Percentiles rank a stretch among this genome's conserved stretches.
phyloP scores from a whole-genome alignment of 1,140 invertebrate genomes.

The Dryas iulia region DNA sequence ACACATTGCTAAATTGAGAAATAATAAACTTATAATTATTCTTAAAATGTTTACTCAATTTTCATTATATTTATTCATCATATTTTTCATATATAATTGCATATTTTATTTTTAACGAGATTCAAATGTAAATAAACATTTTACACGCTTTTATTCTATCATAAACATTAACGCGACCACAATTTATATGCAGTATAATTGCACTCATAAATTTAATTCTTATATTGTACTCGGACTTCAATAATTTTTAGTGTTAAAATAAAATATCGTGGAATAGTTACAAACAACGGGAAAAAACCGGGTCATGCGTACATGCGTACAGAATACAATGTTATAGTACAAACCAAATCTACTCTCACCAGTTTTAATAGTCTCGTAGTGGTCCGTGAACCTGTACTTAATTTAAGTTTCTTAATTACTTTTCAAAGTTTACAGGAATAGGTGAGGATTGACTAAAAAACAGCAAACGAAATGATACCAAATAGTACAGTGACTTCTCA shows the following conservation, averaged over 20 bases:
- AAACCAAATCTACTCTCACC: too few relatives aligned
- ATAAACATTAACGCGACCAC: neutral
- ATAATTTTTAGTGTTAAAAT: neutral
- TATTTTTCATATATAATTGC: too few relatives aligned
- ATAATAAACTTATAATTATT: too few relatives aligned
- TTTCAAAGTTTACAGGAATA: neutral
- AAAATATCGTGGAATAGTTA: too few relatives aligned
- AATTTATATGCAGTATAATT: slow-evolving; percentile 4
- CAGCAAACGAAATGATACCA: too few relatives aligned
- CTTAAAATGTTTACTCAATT: too few relatives aligned
- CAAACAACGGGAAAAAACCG: neutral
- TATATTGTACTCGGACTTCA: neutral
- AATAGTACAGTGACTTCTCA: too few relatives aligned
- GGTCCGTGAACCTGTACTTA: neutral
- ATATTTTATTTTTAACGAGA: neutral
- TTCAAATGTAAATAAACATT: neutral
- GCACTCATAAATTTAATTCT: neutral
- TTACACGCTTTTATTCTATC: neutral
- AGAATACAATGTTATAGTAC: neutral
- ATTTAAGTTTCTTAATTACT: neutral
- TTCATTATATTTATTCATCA: too few relatives aligned
- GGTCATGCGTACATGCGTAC: neutral
- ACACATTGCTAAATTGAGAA: too few relatives aligned
- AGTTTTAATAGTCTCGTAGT: too few relatives aligned
- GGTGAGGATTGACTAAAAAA: too few relatives aligned